Conservation (phyloP, 2,113 vertebrate genomes). For the Sminthopsis crassicaudata region DNA sequence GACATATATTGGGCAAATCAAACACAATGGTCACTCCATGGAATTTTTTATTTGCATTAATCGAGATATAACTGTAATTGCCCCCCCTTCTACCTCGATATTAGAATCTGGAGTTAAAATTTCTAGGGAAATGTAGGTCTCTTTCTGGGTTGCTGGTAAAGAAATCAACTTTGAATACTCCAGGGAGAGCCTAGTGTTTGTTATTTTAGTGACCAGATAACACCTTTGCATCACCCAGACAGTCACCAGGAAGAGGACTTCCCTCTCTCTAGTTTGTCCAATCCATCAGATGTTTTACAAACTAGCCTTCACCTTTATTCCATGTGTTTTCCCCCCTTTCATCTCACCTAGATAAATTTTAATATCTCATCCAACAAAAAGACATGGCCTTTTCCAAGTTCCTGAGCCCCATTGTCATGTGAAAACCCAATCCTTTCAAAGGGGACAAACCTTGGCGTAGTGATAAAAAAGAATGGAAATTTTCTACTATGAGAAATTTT, state of each 20-base stretch:
- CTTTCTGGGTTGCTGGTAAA: constrained; percentile 84
- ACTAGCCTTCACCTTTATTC: constrained; percentile 53
- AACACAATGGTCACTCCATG: not conserved
- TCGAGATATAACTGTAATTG: constrained; percentile 67
- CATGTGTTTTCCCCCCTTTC: not conserved
- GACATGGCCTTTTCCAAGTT: constrained; percentile 94
- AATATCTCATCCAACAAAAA: constrained; percentile 80
- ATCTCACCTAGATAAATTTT: not conserved
- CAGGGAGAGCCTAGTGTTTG: constrained; percentile 17
- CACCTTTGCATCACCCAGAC: constrained; percentile 42
- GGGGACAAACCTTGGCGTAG: constrained; percentile 94
- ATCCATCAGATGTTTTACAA: constrained; percentile 47
- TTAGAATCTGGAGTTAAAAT: constrained; percentile 87
- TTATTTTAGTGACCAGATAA: not conserved
- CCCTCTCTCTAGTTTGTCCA: constrained; percentile 52
- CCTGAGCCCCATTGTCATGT: constrained; percentile 91
- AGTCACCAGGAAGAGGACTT: constrained; percentile 37
- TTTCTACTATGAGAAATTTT: constrained; percentile 94
- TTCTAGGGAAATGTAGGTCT: constrained; percentile 92
- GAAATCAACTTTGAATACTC: constrained; percentile 36
- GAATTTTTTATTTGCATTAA: not conserved
- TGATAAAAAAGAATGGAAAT: constrained; percentile 90
- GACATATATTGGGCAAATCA: not conserved
- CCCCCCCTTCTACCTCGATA: constrained; percentile 83
- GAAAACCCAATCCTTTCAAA: constrained; percentile 94